Evolutionary conservation across 1,140 invertebrate genomes (phyloP), one percentile per base, ranked within the genome.

Genomic region (Holcopasites calliopsidis): DNA sequence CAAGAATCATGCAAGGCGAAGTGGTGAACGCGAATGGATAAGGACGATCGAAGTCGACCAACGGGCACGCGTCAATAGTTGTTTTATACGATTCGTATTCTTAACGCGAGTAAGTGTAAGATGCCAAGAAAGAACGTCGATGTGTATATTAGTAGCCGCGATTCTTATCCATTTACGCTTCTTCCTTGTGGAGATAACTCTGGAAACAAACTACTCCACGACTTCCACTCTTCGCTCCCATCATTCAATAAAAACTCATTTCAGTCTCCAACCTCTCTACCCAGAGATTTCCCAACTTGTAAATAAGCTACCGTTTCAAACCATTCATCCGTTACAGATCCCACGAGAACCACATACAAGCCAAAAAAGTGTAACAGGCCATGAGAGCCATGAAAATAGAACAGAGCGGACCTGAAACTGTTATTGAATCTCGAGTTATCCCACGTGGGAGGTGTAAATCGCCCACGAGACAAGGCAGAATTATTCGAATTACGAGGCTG

Each of bases 21-120:
- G n/a, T n/a, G n/a, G n/a, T n/a, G n/a, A n/a, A n/a, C n/a, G n/a
- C n/a, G n/a, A n/a, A 18, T 47, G 49, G 49, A 26, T 50, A 44
- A 6, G n/a, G n/a, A n/a, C n/a, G n/a, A n/a, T n/a, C 44, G 61
- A 4, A 38, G n/a, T n/a, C 8, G 69, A 68, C 40, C 78, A 73
- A 81, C 70, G 80, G 68, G 44, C 62, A 65, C 42, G 54, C 62
- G 64, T 77, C 73, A 50, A 66, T 84, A 87, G 83, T 86, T 87
- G 85, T 88, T 88, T 87, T 88, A 74, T 88, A 88, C 86, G 77
- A 86, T 88, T 88, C 86, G 84, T 88, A 88, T 86, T 81, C 77
- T 85, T 84, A 86, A 84, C 65, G 85, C 80, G 71, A 47, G 31
- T 82, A 83, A 82, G 57, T 57, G 69, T 83, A 83, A 79, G 77